These are phyloP conservation scores for Crossocerus cetratus DNA, from an alignment of 2,888 invertebrate species.

Conservation along the genomic window DNA sequence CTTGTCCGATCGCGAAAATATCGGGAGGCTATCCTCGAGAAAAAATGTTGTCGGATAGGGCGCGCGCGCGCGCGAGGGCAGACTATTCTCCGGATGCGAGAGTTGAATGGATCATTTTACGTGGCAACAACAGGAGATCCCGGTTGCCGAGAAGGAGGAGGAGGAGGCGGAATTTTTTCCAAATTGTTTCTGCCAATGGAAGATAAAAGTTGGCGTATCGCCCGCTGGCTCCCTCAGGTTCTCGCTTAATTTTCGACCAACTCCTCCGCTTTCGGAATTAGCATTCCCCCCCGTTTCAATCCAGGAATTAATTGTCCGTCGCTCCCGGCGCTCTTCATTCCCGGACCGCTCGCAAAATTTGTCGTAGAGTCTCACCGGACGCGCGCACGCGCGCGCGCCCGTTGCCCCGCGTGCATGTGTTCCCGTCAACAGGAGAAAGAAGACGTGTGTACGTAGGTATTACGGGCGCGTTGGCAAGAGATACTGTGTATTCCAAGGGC, in stretches of 20 bases:
- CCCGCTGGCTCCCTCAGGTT: neutral
- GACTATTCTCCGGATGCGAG: constrained; percentile 21
- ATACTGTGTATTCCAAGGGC: too few species aligned
- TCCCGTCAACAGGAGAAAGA: too few species aligned
- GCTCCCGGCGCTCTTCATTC: neutral
- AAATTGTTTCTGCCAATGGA: constrained; percentile 1
- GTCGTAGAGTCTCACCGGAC: too few species aligned
- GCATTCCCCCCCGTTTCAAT: neutral
- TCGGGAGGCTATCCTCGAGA: neutral
- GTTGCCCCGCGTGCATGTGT: too few species aligned
- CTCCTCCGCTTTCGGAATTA: constrained; percentile 2
- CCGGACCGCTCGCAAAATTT: neutral
- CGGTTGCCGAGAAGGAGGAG: constrained; percentile 19
- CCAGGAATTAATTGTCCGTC: neutral
- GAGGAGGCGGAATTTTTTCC: constrained; percentile 27
- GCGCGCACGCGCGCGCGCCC: too few species aligned
- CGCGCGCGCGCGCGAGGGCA: too few species aligned
- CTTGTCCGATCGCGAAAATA: too few species aligned
- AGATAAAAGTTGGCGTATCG: constrained; percentile 16
- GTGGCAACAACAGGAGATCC: constrained; percentile 15
- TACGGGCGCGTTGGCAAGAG: too few species aligned
- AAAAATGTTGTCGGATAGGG: neutral
- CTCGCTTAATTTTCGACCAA: neutral
- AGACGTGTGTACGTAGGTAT: too few species aligned
- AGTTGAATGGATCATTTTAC: constrained; percentile 29